A percentile compares a stretch with the other conserved stretches of the same genome.
These are phyloP conservation scores for Oophaga sylvatica DNA, from an alignment of 2,797 vertebrate species.

Conservation along the genomic window DNA sequence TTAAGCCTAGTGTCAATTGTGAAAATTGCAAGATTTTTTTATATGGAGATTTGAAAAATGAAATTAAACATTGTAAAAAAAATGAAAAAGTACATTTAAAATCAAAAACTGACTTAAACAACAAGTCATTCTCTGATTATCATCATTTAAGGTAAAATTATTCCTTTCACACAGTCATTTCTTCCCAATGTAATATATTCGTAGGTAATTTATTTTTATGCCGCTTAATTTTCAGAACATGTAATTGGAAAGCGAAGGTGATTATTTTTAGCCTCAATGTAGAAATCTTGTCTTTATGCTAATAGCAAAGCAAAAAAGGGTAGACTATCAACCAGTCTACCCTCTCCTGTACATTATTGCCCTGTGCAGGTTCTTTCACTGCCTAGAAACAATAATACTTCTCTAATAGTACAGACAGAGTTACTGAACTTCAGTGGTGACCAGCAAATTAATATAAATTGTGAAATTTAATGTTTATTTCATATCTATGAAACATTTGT, in stretches of 20 bases:
- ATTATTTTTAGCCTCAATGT: not conserved
- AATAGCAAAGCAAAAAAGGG: not conserved
- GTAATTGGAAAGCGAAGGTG: not conserved
- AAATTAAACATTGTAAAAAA: too few species aligned
- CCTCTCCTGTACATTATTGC: not conserved
- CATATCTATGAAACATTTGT: too few species aligned
- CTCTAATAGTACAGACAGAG: not conserved
- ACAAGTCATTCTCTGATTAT: too few species aligned
- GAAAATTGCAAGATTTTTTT: too few species aligned
- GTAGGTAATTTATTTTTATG: not conserved
- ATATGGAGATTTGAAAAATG: too few species aligned
- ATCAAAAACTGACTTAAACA: too few species aligned
- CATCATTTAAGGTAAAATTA: not conserved
- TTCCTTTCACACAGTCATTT: not conserved
- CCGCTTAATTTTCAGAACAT: not conserved
- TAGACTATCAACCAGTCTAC: not conserved
- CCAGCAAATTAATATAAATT: too few species aligned
- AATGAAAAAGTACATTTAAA: too few species aligned
- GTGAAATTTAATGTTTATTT: too few species aligned
- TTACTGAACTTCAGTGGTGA: not conserved
- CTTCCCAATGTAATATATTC: not conserved
- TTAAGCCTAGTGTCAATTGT: too few species aligned
- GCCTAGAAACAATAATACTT: not conserved
- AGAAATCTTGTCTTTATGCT: not conserved
- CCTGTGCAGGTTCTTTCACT: not conserved